These are phyloP conservation scores for Acipenser oxyrinchus DNA, from an alignment of 2,797 vertebrate species.

Conservation along the genomic window DNA sequence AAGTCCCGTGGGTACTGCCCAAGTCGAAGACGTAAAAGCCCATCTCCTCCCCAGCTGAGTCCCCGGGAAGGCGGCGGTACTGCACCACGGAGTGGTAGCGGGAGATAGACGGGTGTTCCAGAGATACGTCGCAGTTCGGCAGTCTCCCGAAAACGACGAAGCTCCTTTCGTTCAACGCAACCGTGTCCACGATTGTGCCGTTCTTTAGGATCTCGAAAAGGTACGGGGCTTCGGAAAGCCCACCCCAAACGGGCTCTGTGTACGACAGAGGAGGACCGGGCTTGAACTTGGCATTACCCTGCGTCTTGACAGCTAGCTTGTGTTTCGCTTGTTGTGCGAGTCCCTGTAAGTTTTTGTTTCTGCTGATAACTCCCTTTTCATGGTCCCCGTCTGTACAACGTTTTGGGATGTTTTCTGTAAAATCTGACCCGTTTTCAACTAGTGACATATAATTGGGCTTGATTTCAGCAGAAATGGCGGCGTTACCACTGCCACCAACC, in stretches of 20 bases:
- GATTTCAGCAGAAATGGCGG: too few relatives aligned
- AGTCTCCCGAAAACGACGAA: slow-evolving; percentile 80
- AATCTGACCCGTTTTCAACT: too few relatives aligned
- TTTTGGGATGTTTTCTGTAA: too few relatives aligned
- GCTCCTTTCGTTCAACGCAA: slow-evolving; percentile 59
- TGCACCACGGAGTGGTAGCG: slow-evolving; percentile 88
- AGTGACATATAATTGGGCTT: too few relatives aligned
- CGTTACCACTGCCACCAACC: too few relatives aligned
- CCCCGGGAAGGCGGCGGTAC: slow-evolving; percentile 51
- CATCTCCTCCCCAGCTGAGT: slow-evolving; percentile 39
- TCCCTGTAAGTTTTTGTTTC: too few relatives aligned
- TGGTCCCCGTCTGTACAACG: too few relatives aligned
- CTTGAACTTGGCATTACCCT: slow-evolving; percentile 39
- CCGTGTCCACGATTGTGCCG: slow-evolving; percentile 66
- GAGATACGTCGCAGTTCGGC: slow-evolving; percentile 71
- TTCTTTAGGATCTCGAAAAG: slow-evolving; percentile 83
- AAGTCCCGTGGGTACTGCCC: slow-evolving; percentile 90
- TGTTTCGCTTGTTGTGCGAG: slow-evolving; percentile 28
- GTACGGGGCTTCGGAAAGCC: slow-evolving; percentile 49
- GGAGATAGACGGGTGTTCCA: slow-evolving; percentile 93
- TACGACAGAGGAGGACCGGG: slow-evolving; percentile 58
- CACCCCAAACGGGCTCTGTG: slow-evolving; percentile 76
- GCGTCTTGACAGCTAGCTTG: slow-evolving; percentile 25
- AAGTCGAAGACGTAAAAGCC: slow-evolving; percentile 88
- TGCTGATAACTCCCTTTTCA: too few relatives aligned